Base-by-base conservation (phyloP, 2,797 vertebrate genomes). In the Pseudomugil tenellus region DNA sequence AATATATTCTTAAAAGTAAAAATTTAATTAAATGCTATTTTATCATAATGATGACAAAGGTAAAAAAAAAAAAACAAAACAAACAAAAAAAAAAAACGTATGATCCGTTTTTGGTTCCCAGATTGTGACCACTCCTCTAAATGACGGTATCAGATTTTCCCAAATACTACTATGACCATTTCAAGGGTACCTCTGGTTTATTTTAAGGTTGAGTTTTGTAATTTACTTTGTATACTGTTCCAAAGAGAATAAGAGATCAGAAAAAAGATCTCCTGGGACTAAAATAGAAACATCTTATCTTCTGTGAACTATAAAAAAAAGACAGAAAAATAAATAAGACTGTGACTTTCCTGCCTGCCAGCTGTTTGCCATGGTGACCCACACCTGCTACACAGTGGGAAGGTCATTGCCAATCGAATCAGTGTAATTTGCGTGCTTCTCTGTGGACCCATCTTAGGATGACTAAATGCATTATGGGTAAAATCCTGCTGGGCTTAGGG, bases 361-460 rank as follows among this genome's bases (percentile, higher is more conserved):
- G 84, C 87, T 90, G 80, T 87, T 85, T 79, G 59, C 67, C 41
- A 46, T 16, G 5, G 56, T 79, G 80, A 89, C 79, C 77, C 56
- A 28, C 86, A 89, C 80, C 85, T 91, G 79, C 81, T 65, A 7
- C 81, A 70, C 83, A 51, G 63, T 16, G 25, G 46, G 67, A 82
- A 85, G 81, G 86, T 84, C 84, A 81, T n/a, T 51, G 74, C 56
- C 70, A 80, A 87, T 85, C 11, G 55, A 81, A 84, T 88, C 70
- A 79, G 31, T 31, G 62, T 64, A 64, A 86, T 75, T 74, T 83
- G 41, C 41, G 56, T 70, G 63, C 55, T 66, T 74, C 60, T 79
- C 53, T 67, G 60, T 59, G 67, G 55, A 39, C 70, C 74, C 72
- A 41, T 85, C 23, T 31, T 57, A 79, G 68, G 69, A 60, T 14